phyloP scores from a whole-genome alignment of 1,140 invertebrate species.

The Trichogramma pretiosum region DNA sequence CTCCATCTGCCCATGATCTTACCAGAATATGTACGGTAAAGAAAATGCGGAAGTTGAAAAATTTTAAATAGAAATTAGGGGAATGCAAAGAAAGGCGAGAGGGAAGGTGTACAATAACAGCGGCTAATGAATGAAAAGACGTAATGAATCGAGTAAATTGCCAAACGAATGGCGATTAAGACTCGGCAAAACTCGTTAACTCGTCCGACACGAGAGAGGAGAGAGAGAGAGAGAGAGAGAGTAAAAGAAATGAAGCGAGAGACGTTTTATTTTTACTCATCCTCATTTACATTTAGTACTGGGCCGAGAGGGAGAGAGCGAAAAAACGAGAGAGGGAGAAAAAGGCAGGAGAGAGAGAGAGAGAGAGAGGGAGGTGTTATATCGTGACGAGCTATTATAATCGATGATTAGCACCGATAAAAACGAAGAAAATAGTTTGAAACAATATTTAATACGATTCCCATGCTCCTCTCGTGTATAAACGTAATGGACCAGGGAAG shows the following conservation, averaged over 20 bases:
- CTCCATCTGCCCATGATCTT: not conserved
- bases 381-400: too few species aligned
- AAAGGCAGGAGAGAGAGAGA: not conserved
- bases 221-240: not conserved
- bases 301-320: not conserved
- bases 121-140: conserved; percentile 5
- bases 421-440: too few species aligned
- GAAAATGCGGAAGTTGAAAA: not conserved
- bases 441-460: too few species aligned
- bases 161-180: conserved; percentile 8
- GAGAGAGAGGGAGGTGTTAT: not conserved
- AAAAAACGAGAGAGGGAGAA: not conserved
- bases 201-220: not conserved
- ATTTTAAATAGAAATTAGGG: conserved; percentile 13
- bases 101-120: not conserved
- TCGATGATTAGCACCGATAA: too few species aligned
- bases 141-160: conserved; percentile 12
- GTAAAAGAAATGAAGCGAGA: too few species aligned
- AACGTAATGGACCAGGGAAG: too few species aligned
- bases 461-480: too few species aligned
- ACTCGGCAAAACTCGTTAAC: too few species aligned
- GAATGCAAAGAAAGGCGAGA: not conserved
- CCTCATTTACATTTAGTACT: conserved; percentile 5
- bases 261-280: too few species aligned
- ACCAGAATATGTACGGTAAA: not conserved